Base-by-base conservation (phyloP, 23 tunicate genomes). In the Trididemnum nubilum region DNA sequence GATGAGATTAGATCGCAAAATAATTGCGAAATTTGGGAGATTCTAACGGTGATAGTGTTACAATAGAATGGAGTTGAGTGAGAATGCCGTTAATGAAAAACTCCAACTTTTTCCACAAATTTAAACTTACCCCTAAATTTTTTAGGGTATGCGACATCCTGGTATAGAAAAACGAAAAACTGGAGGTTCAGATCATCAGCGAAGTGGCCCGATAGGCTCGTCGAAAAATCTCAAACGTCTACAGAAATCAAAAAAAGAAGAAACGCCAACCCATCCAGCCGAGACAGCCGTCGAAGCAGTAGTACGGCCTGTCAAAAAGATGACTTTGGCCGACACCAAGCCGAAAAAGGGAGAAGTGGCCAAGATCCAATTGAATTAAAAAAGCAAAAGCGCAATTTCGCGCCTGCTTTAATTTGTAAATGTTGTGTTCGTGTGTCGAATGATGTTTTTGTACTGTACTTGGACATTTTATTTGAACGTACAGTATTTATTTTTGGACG, bases 241-340 rank as follows among this genome's bases (percentile, higher is more conserved):
- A 4, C 86, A 70, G 69, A 35, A 40, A n/a, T 18, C n/a, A 7
- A 60, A 77, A 34, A 78, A 85, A 31, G 85, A 81, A 24, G 79
- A 79, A 31, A 35, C 34, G n/a, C 58, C 95, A 0, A 28, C 58
- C 1, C 65, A 64, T 23, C 29, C 65, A 39, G 54, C 15, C 54
- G 54, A 44, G 54, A 9, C 84, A 0, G 44, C 77, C 2, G 54
- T 44, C 54, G 54, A 44, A 15, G 12, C 84, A 0, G 44, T 82
- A 2, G 54, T 40, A 2, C 81, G 66, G 7, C 63, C 85, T 0
- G 76, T 73, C 7, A 93, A 93, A 37, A 88, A 93, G 79, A 65
- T 87, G 85, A 93, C 98, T 5, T 86, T 93, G 32, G 98, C 98
- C 1, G 98, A 93, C 33, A 93, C 98, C 30, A 58, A 85, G 59